A percentile compares a stretch with the other conserved stretches of the same genome.
Conservation (phyloP, 2,888 invertebrate genomes). For the Lordiphosa andalusiaca region DNA sequence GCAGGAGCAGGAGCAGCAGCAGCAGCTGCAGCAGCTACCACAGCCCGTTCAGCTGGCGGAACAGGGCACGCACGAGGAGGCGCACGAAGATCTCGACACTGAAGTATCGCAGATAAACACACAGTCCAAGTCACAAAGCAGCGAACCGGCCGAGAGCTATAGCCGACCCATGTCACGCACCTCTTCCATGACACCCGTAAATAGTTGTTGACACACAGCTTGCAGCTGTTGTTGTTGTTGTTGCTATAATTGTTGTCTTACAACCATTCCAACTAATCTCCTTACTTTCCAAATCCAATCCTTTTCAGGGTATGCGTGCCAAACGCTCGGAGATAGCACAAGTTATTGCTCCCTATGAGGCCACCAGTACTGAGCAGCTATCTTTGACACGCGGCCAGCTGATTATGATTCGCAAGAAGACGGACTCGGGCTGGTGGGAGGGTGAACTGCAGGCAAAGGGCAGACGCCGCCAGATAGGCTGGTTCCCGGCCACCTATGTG, state of each 20-base stretch:
- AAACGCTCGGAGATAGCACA: slow-evolving; percentile 95
- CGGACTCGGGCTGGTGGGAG: slow-evolving; percentile 99
- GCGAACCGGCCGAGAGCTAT: slow-evolving; percentile 79
- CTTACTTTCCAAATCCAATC: not conserved
- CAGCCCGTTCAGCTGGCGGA: slow-evolving; percentile 36
- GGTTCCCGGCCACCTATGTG: slow-evolving; percentile 99
- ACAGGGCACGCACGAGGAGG: slow-evolving; percentile 65
- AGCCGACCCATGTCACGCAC: slow-evolving; percentile 81
- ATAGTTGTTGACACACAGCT: slow-evolving; percentile 58
- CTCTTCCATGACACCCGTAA: slow-evolving; percentile 81
- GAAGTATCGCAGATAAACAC: slow-evolving; percentile 81
- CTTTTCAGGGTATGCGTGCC: slow-evolving; percentile 82
- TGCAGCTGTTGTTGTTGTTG: not conserved
- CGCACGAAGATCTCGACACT: slow-evolving; percentile 80
- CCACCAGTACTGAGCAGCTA: slow-evolving; percentile 95
- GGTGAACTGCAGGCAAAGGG: slow-evolving; percentile 97
- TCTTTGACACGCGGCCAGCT: slow-evolving; percentile 94
- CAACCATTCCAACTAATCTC: not conserved
- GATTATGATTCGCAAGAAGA: slow-evolving; percentile 97
- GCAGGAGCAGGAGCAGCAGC: slow-evolving; percentile 17
- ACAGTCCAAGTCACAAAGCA: slow-evolving; percentile 77
- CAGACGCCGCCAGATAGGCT: slow-evolving; percentile 94
- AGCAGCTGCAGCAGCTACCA: slow-evolving; percentile 29
- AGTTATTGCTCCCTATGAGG: slow-evolving; percentile 95
- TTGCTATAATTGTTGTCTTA: too few species aligned